Evolutionary conservation across 2,797 vertebrate genomes (phyloP).

Genomic region (Leptodactylus fallax): DNA sequence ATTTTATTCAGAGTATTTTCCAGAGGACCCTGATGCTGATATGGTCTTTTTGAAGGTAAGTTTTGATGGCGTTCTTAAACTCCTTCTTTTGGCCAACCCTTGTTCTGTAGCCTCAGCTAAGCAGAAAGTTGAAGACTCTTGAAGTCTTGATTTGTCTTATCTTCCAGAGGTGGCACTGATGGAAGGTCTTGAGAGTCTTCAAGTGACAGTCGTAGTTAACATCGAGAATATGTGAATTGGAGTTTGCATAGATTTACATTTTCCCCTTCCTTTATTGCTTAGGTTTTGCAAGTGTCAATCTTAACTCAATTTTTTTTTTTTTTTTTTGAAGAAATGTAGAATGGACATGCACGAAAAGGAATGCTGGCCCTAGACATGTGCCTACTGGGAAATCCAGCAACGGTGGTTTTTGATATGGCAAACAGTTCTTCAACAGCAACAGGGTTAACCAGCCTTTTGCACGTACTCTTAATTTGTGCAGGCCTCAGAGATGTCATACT

Average conservation of each 20-base stretch:
- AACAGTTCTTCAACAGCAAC: neutral
- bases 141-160: no score
- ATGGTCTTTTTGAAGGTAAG: no score
- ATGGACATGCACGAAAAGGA: neutral
- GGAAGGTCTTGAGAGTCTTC: no score
- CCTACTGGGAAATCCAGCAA: neutral
- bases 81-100: no score
- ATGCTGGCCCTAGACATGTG: neutral
- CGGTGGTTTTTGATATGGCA: neutral
- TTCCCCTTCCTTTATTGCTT: neutral
- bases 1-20: no score
- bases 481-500: slow-evolving; percentile 43
- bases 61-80: no score
- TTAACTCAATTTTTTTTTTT: neutral
- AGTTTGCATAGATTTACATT: neutral
- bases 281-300: neutral
- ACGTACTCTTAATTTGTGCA: slow-evolving; percentile 12
- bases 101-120: no score
- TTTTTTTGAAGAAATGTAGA: neutral
- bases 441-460: slow-evolving; percentile 12
- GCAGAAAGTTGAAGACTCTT: no score
- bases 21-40: no score
- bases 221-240: no score
- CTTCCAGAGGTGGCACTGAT: no score
- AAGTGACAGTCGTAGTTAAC: no score